Evolutionary conservation across 2,113 vertebrate species (phyloP), one percentile per base, ranked within the genome.

Genomic region (Coracopsis vasa): DNA sequence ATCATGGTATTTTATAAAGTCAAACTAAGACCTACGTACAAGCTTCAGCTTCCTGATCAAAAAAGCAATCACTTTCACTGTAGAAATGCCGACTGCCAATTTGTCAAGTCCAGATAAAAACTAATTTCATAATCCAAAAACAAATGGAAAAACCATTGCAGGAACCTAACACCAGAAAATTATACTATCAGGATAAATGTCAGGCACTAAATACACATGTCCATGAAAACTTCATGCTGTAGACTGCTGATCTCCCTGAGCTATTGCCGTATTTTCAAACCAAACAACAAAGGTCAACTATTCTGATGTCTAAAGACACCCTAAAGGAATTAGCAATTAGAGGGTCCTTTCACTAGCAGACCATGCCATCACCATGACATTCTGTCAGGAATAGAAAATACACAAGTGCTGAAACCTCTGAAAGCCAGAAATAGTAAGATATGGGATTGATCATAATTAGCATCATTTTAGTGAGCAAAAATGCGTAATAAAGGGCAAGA

Each of bases 61-160:
- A 81, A 93, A 66, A 85, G 2, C 11, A 87, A 74, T 48, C 31
- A 16, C 33, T 71, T 72, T 77, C 44, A 65, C 42, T 56, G 48
- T 6, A 75, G 41, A 83, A 96, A 71, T 65, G 47, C 67, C 82
- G 81, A 61, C 64, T 95, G 48, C 33, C 80, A 82, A 10, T 86
- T 92, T 84, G 65, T 72, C 81, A 92, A 91, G 75, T 35, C 39
- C 88, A 61, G 75, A 89, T 41, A 95, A 96, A 96, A 45, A 24
- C 53, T 80, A 66, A 97, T 94, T 96, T 94, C 66, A 75, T 91
- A 86, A 97, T 92, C 91, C 80, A 58, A 37, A 9, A 70, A 89
- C 58, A 65, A 95, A 93, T 85, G 42, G 6, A 35, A 90, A 78
- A 87, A 82, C 37, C 41, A 58, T 29, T 86, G 45, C 42, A 78